These are phyloP conservation scores for Mizuhopecten yessoensis DNA, from an alignment of 1,140 invertebrate genomes.

Conservation along the genomic window DNA sequence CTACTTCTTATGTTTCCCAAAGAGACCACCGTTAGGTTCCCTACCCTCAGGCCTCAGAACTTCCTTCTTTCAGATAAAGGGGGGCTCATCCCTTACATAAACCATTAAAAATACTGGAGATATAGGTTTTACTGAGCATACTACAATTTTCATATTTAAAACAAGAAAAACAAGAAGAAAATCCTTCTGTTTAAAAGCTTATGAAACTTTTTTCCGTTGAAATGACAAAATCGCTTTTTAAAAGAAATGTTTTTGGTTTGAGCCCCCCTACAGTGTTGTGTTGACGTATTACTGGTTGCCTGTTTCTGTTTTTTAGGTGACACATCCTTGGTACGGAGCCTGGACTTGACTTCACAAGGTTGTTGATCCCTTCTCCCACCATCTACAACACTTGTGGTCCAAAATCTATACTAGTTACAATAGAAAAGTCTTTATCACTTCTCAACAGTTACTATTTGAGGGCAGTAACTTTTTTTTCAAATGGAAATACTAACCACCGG, in stretches of 20 bases:
- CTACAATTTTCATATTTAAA: not conserved
- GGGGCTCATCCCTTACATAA: not conserved
- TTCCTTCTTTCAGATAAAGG: not conserved
- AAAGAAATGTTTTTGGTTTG: not conserved
- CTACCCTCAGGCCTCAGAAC: not conserved
- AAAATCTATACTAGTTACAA: not conserved
- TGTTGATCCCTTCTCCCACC: not conserved
- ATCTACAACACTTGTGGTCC: not conserved
- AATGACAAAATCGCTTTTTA: too few relatives aligned
- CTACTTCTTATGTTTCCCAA: too few relatives aligned
- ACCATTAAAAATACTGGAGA: not conserved
- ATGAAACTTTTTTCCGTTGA: not conserved
- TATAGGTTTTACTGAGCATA: not conserved
- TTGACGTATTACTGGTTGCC: not conserved
- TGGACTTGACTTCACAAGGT: slow-evolving; percentile 6
- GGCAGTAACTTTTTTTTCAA: too few relatives aligned
- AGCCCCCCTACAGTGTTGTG: not conserved
- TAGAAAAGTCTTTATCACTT: not conserved
- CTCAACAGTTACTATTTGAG: not conserved
- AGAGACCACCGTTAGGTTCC: not conserved
- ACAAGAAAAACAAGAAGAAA: too few relatives aligned
- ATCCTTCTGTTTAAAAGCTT: not conserved
- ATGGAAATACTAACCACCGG: too few relatives aligned
- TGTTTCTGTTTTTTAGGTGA: slow-evolving; percentile 34
- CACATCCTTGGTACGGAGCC: not conserved